phyloP scores from a whole-genome alignment of 2,113 vertebrate genomes.

The Camelus dromedarius region DNA sequence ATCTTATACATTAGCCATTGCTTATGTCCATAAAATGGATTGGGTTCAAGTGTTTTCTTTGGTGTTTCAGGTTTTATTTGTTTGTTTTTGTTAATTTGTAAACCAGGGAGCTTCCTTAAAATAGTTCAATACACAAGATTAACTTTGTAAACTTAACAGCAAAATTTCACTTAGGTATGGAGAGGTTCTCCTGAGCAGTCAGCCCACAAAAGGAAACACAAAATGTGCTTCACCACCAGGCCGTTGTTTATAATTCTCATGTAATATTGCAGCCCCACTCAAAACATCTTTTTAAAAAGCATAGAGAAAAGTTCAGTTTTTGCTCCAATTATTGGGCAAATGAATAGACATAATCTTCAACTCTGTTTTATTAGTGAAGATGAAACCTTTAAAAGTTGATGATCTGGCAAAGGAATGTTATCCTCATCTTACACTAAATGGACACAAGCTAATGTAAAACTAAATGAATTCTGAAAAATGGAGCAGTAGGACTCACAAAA shows the following conservation, averaged over 20 bases:
- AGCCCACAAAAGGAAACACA: background rate
- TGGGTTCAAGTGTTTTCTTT: background rate
- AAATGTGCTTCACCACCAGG: background rate
- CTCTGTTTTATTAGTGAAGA: slow-evolving; percentile 66
- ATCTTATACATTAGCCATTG: background rate
- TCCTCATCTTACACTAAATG: slow-evolving; percentile 59
- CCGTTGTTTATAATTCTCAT: background rate
- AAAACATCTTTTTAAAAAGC: background rate
- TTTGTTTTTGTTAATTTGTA: background rate
- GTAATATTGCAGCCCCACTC: background rate
- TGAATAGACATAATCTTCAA: slow-evolving; percentile 53
- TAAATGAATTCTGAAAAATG: slow-evolving; percentile 71
- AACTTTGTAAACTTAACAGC: background rate
- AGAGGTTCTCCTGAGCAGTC: background rate
- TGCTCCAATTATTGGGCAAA: slow-evolving; percentile 60
- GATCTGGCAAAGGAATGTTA: slow-evolving; percentile 60
- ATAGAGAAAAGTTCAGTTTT: background rate
- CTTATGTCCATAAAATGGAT: background rate
- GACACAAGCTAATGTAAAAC: slow-evolving; percentile 64
- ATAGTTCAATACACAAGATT: background rate
- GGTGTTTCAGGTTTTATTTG: background rate
- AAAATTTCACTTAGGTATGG: background rate
- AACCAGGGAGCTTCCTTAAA: background rate
- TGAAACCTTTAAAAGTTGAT: slow-evolving; percentile 65
- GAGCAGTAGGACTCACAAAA: slow-evolving; percentile 47